phyloP scores from a whole-genome alignment of 2,113 vertebrate species.

The Octodon degus region DNA sequence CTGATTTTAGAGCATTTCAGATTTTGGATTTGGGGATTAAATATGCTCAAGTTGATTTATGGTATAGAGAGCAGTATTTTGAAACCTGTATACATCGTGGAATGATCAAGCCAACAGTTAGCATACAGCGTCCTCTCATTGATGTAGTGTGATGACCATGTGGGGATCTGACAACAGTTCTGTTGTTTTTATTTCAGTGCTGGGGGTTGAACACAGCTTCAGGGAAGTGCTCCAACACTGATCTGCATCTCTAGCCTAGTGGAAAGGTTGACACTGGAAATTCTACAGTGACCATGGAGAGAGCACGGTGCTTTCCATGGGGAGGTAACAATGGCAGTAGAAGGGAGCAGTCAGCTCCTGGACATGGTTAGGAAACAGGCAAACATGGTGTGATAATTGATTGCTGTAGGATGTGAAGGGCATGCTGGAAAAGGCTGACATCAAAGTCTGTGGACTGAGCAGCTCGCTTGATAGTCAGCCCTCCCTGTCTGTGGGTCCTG shows the following conservation, averaged over 20 bases:
- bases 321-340: background rate
- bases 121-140: background rate
- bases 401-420: background rate
- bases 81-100: background rate
- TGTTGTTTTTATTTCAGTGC: background rate
- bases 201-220: background rate
- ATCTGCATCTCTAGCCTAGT: background rate
- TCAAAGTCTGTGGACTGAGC: background rate
- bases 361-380: background rate
- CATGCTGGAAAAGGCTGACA: background rate
- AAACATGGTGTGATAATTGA: background rate
- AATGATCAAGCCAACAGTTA: background rate
- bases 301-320: background rate
- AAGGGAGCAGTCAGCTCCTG: background rate
- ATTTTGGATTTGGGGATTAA: background rate
- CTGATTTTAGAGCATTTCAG: background rate
- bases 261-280: background rate
- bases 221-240: background rate
- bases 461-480: background rate
- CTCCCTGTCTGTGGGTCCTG: background rate
- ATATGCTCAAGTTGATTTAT: background rate
- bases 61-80: background rate
- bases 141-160: background rate
- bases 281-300: background rate
- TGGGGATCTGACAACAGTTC: background rate